Conservation (phyloP, 2,888 invertebrate genomes). For the Ommatoiulus sabulosus region DNA sequence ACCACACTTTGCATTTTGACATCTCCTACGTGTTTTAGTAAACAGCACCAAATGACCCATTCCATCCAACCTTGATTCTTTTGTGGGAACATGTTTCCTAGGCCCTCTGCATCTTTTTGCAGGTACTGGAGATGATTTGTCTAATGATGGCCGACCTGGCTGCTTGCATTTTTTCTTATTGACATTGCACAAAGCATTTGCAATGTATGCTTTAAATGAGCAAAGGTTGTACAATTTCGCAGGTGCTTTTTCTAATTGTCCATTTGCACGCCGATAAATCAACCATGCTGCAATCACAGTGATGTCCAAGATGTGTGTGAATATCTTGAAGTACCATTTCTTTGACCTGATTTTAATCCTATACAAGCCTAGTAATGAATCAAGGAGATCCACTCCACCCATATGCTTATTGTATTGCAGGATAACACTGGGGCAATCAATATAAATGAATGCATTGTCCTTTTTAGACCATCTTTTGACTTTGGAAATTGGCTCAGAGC, state of each 20-base stretch:
- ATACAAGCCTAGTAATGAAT: constrained; percentile 52
- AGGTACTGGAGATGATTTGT: neutral
- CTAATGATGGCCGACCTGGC: neutral
- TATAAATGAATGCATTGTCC: neutral
- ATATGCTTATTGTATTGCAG: constrained; percentile 62
- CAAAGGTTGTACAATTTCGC: neutral
- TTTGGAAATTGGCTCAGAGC: neutral
- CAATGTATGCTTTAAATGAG: neutral
- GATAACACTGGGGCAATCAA: constrained; percentile 59
- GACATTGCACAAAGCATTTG: constrained; percentile 1
- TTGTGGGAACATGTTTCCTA: neutral
- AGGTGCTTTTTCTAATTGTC: neutral
- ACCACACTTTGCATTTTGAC: neutral
- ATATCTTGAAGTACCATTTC: constrained; percentile 65
- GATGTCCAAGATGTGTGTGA: constrained; percentile 69
- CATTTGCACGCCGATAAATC: constrained; percentile 30
- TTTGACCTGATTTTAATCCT: constrained; percentile 54
- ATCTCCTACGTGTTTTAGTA: neutral
- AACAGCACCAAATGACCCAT: neutral
- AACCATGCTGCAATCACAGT: constrained; percentile 37
- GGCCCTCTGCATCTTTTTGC: neutral
- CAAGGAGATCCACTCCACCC: constrained; percentile 60
- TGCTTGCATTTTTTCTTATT: neutral
- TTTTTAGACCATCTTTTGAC: constrained; percentile 24
- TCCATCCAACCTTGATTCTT: neutral